Base-by-base conservation (phyloP, 1,140 invertebrate genomes). In the Mycetomoellerius zeteki region DNA sequence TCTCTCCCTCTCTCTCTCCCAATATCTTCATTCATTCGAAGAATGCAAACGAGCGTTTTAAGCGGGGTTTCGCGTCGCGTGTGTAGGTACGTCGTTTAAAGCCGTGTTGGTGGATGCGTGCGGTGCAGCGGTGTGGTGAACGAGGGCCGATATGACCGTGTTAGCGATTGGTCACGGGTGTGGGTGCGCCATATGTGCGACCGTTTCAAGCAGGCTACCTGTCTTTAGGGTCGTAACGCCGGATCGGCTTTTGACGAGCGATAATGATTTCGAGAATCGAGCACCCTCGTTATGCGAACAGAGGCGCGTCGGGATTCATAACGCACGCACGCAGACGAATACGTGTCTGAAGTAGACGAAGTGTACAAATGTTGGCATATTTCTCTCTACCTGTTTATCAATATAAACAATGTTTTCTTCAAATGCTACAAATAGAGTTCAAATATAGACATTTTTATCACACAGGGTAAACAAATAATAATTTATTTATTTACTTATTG, bases 101-200 rank as follows among this genome's bases (percentile, higher is more conserved):
- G 14, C 3, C 62, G 65, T 82, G 67, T 82, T 37, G 37, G 67
- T 73, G 24, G 37, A 75, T 75, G 80, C 54, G 80, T 50, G 69
- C 69, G 30, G 43, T 52, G 54, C 21, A 21, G 65, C 65, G 7
- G 50, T 33, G 50, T 19, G 65, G 37, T 75, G 69, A 84, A 84
- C 80, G 69, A 84, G 52, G 37, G 19, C 54, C 80, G 69, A 84
- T 84, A 84, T 75, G 80, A 84, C 54, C 80, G 80, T 84, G 80
- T 75, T 84, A 84, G 69, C 80, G 80, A 84, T 84, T 84, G 80
- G 80, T 62, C 69, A 84, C 80, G 69, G 80, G 24, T 84, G 80
- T 84, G 80, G 80, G 80, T 84, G 80, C 69, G 43, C 80, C 80
- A 75, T 84, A 84, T 84, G 80, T 73, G 80, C 80, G 54, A 82